phyloP scores from a whole-genome alignment of 2,113 vertebrate genomes.

The Xerus inauris region DNA sequence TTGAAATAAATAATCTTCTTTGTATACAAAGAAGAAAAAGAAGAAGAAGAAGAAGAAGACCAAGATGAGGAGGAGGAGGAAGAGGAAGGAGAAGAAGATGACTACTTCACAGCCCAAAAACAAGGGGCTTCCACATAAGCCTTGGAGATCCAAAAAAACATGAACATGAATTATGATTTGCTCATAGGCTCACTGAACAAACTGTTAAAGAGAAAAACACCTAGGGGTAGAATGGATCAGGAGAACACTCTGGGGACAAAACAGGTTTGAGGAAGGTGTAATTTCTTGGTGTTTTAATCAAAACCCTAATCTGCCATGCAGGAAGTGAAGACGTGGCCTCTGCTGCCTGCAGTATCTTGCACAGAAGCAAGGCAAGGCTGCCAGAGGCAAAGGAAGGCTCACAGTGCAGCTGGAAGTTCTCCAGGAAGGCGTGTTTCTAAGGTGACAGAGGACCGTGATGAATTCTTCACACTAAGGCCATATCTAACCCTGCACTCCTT shows the following conservation, averaged over 20 bases:
- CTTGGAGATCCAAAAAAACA: no score
- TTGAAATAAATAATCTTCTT: no score
- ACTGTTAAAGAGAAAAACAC: background rate
- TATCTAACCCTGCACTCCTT: background rate
- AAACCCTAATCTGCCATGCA: background rate
- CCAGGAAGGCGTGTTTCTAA: no score
- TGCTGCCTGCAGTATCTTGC: background rate
- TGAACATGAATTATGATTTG: no score
- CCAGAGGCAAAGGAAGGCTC: background rate
- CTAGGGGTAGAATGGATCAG: no score
- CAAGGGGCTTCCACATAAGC: background rate
- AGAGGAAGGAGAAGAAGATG: no score
- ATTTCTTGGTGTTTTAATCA: background rate
- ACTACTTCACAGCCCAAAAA: no score
- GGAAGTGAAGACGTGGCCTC: background rate
- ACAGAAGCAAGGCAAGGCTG: background rate
- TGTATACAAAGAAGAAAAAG: no score
- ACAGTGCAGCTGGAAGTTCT: no score
- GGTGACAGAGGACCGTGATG: background rate
- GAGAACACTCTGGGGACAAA: no score
- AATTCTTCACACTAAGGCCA: background rate
- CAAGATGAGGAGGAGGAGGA: no score
- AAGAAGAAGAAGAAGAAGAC: no score
- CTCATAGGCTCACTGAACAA: background rate
- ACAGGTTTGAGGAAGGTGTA: background rate